phyloP scores from a whole-genome alignment of 1,140 invertebrate genomes.

The Lasioglossum baleicum region DNA sequence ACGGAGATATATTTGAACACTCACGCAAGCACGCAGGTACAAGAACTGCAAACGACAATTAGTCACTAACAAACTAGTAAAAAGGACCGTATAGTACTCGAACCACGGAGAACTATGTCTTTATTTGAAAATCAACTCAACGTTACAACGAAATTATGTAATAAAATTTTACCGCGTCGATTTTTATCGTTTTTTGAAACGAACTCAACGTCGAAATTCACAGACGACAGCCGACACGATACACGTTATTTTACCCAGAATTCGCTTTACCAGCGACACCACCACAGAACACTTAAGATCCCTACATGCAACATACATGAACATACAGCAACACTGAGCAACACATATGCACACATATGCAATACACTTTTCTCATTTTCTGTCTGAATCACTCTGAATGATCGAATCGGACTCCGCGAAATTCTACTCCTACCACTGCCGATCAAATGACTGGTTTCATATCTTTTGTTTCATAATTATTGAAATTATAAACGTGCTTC shows the following conservation, averaged over 20 bases:
- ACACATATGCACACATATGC: too few species aligned
- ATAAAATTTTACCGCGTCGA: neutral
- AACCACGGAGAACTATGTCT: neutral
- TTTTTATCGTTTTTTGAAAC: slow-evolving; percentile 22
- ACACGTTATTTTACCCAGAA: slow-evolving; percentile 67
- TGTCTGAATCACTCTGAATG: neutral
- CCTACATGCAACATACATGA: too few species aligned
- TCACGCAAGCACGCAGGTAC: slow-evolving; percentile 38
- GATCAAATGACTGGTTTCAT: too few species aligned
- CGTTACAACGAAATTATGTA: neutral
- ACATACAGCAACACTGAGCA: too few species aligned
- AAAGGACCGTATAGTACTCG: slow-evolving; percentile 5
- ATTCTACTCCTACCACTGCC: too few species aligned
- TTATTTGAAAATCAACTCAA: neutral
- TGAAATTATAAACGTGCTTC: too few species aligned
- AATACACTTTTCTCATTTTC: too few species aligned
- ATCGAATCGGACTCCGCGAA: too few species aligned
- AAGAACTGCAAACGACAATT: slow-evolving; percentile 40
- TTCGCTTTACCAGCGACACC: slow-evolving; percentile 54
- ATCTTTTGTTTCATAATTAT: too few species aligned
- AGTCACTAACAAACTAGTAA: slow-evolving; percentile 16
- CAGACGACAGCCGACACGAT: slow-evolving; percentile 51
- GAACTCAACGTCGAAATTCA: slow-evolving; percentile 46
- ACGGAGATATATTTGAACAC: slow-evolving; percentile 24
- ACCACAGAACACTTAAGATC: slow-evolving; percentile 18